Evolutionary conservation across 2,113 vertebrate species (phyloP).

Genomic region (Silurus asotus): DNA sequence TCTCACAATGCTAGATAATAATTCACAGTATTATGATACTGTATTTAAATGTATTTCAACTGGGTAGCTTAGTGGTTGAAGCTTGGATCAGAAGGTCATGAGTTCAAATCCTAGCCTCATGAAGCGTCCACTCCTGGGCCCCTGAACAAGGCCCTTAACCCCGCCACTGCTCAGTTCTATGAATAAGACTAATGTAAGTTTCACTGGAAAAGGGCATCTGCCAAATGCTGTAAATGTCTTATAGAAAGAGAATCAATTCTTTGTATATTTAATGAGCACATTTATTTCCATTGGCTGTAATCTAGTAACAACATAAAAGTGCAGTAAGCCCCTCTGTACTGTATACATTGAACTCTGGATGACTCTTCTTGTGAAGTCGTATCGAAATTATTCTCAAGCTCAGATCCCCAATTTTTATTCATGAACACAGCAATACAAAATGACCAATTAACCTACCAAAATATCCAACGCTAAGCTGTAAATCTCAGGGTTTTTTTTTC

Average conservation of each 20-base stretch:
- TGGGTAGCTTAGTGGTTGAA: too few species aligned
- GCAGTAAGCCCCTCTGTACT: neutral
- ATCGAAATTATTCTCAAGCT: neutral
- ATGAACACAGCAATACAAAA: neutral
- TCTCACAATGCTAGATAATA: neutral
- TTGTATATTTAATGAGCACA: neutral
- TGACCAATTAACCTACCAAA: neutral
- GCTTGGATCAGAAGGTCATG: too few species aligned
- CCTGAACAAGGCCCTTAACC: too few species aligned
- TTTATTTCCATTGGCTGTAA: neutral
- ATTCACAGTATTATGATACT: neutral
- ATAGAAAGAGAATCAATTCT: neutral
- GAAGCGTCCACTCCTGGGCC: too few species aligned
- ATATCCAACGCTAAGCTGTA: neutral
- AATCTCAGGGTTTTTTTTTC: neutral
- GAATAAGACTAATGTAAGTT: too few species aligned
- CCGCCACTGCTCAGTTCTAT: too few species aligned
- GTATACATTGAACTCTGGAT: neutral
- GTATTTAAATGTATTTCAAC: neutral
- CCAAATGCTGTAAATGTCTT: too few species aligned
- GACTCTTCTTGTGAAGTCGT: neutral
- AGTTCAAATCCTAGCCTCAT: too few species aligned
- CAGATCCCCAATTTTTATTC: neutral
- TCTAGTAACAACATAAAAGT: neutral
- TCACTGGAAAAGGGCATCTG: too few species aligned